phyloP scores from a whole-genome alignment of 2,888 invertebrate genomes.

The Psococerastis gibbosa region DNA sequence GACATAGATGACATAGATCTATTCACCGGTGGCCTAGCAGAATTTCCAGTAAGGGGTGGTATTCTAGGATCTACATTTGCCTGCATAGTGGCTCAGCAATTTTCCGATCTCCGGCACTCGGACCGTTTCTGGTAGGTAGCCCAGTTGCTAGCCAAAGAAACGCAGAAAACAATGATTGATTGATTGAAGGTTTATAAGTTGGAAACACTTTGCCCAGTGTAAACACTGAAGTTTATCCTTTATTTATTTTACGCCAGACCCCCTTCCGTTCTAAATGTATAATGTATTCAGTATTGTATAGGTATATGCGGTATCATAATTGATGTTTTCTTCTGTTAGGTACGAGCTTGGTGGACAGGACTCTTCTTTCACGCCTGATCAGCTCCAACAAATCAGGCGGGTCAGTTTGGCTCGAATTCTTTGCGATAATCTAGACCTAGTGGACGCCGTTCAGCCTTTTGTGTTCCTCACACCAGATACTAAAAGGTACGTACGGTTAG shows the following conservation, averaged over 20 bases:
- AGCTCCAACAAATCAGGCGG: background rate
- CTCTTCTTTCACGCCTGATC: conserved; percentile 8
- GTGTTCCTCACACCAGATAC: conserved; percentile 1
- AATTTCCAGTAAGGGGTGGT: conserved; percentile 27
- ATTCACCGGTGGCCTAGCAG: conserved; percentile 29
- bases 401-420: conserved; percentile 2
- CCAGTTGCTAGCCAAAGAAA: too few relatives aligned
- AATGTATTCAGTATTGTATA: too few relatives aligned
- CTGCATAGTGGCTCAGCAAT: conserved; percentile 29
- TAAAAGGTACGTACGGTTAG: too few relatives aligned
- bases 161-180: too few relatives aligned
- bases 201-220: too few relatives aligned
- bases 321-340: too few relatives aligned
- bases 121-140: conserved; percentile 35
- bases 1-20: conserved; percentile 25
- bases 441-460: conserved; percentile 2
- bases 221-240: too few relatives aligned
- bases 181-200: too few relatives aligned
- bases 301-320: too few relatives aligned
- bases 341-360: conserved; percentile 2
- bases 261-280: too few relatives aligned
- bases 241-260: too few relatives aligned
- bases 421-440: conserved; percentile 4
- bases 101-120: conserved; percentile 27
- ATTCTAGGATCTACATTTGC: conserved; percentile 30